Evolutionary conservation across 2,888 invertebrate genomes (phyloP), one percentile per base, ranked within the genome.

Genomic region (Aporophyla lueneburgensis): DNA sequence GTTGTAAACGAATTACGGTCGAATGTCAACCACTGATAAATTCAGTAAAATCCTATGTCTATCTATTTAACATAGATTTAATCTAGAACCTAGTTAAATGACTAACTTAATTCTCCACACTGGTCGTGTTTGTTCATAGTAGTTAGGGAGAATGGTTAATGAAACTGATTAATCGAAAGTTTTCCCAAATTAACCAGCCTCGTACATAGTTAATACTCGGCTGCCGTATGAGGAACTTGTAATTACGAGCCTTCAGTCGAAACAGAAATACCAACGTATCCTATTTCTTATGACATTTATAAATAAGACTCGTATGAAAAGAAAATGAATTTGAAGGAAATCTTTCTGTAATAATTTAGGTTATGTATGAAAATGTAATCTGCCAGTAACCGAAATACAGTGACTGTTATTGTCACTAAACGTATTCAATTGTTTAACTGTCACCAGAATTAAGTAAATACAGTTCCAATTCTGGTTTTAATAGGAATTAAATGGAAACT

Each of bases 191-290:
- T 51, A 74, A 56, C 43, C 5, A 14, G 40, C 4, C 4, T 61
- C 51, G 4, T 67, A 62, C 58, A 68, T 79, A 79, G 12, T 68
- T 79, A 74, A 79, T 79, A 63, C 5, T 33, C 12, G 54, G 19
- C 21, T 7, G 24, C 5, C 2, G 33, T 24, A n/a, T 71, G n/a
- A 43, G 24, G 14, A 49, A 49, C 59, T 69, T 61, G 4, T 68
- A 58, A 69, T 62, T 63, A 78, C 24, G n/a, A 71, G 21, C 51
- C 27, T 4, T 40, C 21, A 53, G 51, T 43, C 21, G 40, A 21
- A 58, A 27, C n/a, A 63, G 40, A 33, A 58, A 56, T 40, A 53
- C 21, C 27, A 24, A 70, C 19, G n/a, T 74, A 51, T 54, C 49
- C 14, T 27, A 24, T n/a, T 56, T 5, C 9, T 51, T 68, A 62